Evolutionary conservation across 53 echinoderm and acorn worm species (phyloP), one percentile per base, ranked within the genome.

Genomic region (Echinometra lucunter): DNA sequence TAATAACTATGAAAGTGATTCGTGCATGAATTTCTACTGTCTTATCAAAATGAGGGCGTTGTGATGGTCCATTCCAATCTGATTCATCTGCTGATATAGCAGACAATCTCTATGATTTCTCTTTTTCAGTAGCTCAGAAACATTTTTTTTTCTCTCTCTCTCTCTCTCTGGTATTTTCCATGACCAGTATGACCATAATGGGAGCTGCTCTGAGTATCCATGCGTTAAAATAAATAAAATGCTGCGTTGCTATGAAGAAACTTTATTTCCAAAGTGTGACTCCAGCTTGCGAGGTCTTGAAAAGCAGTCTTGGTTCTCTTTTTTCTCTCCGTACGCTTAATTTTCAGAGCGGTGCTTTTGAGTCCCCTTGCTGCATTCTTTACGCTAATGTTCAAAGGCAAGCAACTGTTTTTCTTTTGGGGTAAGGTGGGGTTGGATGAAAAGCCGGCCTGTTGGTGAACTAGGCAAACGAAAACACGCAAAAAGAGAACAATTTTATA

Each of bases 331-430:
- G 35, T 72, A 21, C 23, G 81, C 44, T 42, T 81, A 44, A 85
- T 85, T 85, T 85, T 49, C 85, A 38, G n/a, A 85, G 85, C 85
- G 85, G 85, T 85, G 27, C 49, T 85, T 85, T 85, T 85, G 47
- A 47, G 49, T 1, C n/a, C 38, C 45, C 85, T 23, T 49, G 47
- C 25, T 49, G 45, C 85, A 47, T 85, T 85, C 45, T 85, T n/a
- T 49, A 28, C 10, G 49, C 13, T 85, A 30, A 85, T 49, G 85
- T 85, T 85, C 85, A 85, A 85, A 85, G 85, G 47, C 85, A 85
- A n/a, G 47, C 45, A 49, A n/a, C 49, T 85, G 85, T 85, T 85
- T 85, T 85, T 49, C 85, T 49, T 47, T 45, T 85, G 85, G 85
- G 30, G 49, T 85, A 85, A 85, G 85, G 85, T 85, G n/a, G 28